Conservation (phyloP, 2,797 vertebrate species). For the Sternarchorhynchus goeldii region DNA sequence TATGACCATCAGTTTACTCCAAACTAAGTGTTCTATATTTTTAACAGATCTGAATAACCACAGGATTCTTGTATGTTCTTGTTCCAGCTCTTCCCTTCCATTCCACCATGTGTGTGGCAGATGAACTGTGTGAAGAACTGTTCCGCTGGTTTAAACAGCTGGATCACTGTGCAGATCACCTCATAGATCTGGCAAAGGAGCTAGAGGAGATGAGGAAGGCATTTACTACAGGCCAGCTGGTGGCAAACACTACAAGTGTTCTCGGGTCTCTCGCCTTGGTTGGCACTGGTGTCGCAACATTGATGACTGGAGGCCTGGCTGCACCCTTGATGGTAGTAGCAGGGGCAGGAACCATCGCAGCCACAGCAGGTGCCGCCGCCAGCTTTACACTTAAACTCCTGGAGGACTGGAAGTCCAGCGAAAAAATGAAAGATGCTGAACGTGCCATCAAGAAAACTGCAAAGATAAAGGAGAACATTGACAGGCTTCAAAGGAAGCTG, state of each 20-base stretch:
- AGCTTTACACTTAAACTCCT: background rate
- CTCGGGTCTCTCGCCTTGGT: background rate
- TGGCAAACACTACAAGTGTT: background rate
- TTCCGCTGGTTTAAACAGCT: background rate
- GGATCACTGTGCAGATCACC: background rate
- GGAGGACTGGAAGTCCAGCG: conserved; percentile 4
- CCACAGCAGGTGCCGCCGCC: background rate
- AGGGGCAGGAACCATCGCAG: background rate
- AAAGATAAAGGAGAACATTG: background rate
- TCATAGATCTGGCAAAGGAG: background rate
- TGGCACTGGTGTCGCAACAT: background rate
- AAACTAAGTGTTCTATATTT: too few relatives aligned
- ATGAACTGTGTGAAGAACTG: background rate
- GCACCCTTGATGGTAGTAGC: background rate
- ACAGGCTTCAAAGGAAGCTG: background rate
- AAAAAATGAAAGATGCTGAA: conserved; percentile 2
- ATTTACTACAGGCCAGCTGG: background rate
- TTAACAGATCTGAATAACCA: too few relatives aligned
- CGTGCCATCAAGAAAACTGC: background rate
- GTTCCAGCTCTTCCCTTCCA: background rate
- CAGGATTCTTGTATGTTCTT: too few relatives aligned
- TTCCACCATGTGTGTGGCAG: conserved; percentile 3
- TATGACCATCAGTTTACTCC: too few relatives aligned
- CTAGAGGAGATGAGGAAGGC: background rate
- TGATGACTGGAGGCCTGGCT: conserved; percentile 3